These are phyloP conservation scores for Apteryx mantelli DNA, from an alignment of 2,113 vertebrate species.

Conservation along the genomic window DNA sequence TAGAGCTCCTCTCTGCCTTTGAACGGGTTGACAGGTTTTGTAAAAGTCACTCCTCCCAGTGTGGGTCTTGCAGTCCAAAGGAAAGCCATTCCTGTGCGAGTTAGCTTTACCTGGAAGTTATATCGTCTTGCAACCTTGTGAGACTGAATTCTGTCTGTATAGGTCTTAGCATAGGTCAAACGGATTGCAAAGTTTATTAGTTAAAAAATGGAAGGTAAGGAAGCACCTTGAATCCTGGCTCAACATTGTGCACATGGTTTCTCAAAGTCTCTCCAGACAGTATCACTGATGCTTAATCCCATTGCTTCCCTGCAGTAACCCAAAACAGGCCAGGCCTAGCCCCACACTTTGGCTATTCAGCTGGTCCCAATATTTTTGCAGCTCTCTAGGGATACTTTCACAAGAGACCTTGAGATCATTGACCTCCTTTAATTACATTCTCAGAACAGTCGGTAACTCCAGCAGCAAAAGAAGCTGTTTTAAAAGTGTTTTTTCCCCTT, in stretches of 20 bases:
- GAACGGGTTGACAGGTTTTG: rapidly evolving
- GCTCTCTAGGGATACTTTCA: neutral
- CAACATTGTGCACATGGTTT: rapidly evolving
- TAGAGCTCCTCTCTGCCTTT: neutral
- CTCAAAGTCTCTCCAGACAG: neutral
- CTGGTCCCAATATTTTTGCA: rapidly evolving
- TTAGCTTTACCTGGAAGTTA: neutral
- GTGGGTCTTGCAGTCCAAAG: neutral
- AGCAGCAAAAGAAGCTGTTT: rapidly evolving
- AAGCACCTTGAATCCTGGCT: rapidly evolving
- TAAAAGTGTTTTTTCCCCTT: neutral
- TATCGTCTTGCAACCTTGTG: rapidly evolving
- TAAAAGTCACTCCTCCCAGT: no score
- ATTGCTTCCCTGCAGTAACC: neutral
- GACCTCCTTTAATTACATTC: no score
- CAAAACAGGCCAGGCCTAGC: neutral
- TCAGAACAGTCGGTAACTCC: rapidly evolving
- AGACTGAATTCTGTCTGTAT: neutral
- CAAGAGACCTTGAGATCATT: rapidly evolving
- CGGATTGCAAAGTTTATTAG: rapidly evolving
- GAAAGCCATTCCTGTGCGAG: rapidly evolving
- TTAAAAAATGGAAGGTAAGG: neutral
- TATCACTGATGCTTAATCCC: rapidly evolving
- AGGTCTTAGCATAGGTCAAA: neutral
- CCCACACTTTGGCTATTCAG: rapidly evolving